Conservation (phyloP, 1,140 invertebrate genomes). For the Drosophila asahinai region DNA sequence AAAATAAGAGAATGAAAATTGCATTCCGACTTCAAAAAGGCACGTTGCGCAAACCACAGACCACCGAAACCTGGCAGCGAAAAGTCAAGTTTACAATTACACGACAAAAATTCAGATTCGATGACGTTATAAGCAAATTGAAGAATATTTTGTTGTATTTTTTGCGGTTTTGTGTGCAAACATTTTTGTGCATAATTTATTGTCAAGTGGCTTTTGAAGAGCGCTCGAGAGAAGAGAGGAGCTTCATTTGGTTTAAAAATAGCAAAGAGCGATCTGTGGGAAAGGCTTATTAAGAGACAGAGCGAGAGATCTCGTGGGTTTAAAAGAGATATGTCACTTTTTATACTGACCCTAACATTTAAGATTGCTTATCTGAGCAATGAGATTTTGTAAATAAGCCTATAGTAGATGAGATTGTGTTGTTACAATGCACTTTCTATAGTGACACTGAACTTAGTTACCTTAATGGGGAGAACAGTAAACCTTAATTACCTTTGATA, state of each 20-base stretch:
- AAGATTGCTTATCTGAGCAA: neutral
- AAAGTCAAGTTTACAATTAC: slow-evolving; percentile 61
- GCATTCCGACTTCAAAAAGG: slow-evolving; percentile 49
- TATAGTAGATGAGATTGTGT: no score
- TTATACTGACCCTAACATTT: neutral
- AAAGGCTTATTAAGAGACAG: slow-evolving; percentile 36
- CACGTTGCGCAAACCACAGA: slow-evolving; percentile 72
- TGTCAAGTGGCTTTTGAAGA: slow-evolving; percentile 14
- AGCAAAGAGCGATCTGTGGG: slow-evolving; percentile 14
- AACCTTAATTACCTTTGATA: no score
- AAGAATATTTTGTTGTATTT: slow-evolving; percentile 24
- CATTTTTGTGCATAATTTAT: slow-evolving; percentile 46
- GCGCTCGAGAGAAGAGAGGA: slow-evolving; percentile 16
- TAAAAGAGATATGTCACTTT: slow-evolving; percentile 5
- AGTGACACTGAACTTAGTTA: no score
- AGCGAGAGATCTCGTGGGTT: neutral
- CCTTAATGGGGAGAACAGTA: no score
- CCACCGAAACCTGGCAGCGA: slow-evolving; percentile 23
- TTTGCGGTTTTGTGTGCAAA: slow-evolving; percentile 43
- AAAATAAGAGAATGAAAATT: slow-evolving; percentile 36
- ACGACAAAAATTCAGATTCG: slow-evolving; percentile 67
- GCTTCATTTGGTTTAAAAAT: slow-evolving; percentile 35
- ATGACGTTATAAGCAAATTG: slow-evolving; percentile 54
- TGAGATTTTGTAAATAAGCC: neutral
- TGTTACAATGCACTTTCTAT: neutral